Evolutionary conservation across 2,113 vertebrate genomes (phyloP), one percentile per base, ranked within the genome.

Genomic region (Hiodon alosoides): DNA sequence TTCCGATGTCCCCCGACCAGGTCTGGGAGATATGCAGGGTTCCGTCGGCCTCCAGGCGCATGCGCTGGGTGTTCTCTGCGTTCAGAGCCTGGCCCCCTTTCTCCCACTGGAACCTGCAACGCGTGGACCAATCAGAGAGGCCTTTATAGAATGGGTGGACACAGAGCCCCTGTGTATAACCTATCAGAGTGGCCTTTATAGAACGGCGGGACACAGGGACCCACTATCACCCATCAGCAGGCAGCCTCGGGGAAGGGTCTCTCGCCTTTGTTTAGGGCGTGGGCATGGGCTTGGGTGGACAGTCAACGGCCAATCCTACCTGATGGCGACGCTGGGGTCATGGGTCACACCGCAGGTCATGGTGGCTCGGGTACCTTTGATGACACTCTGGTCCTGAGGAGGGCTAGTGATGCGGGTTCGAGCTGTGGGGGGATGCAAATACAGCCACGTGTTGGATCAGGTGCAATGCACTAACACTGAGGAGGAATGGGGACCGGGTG

Each of bases 1-100:
- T 98, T 72, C 97, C 97, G 0, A 98, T 98, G 89, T 99, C 97
- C 0, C 97, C 97, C 0, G 97, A 98, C 97, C 96, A 99, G 2
- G 97, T 98, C 89, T 99, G 97, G 50, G 95, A 93, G 88, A 99
- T 94, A 84, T 98, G 94, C 72, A 99, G 90, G 14, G 95, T 93
- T 78, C 96, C 96, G 5, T 83, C 87, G 57, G 87, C 86, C 14
- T 98, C 95, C 83, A 93, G 86, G 3, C 92, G 92, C 79, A 98
- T 81, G 51, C 97, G 91, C 0, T 93, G 93, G 31, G 89, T 88
- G 0, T 82, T 86, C 74, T 92, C 95, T 0, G 87, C 71, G 16
- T 92, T 92, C 80, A 99, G 88, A 0, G 83, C 11, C 0, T 80
- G 66, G 61, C 95, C 93, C 0, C 93, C 94, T 86, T 98, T 99